Conservation (phyloP, 2,797 vertebrate genomes). For the Myiotriccus ornatus region DNA sequence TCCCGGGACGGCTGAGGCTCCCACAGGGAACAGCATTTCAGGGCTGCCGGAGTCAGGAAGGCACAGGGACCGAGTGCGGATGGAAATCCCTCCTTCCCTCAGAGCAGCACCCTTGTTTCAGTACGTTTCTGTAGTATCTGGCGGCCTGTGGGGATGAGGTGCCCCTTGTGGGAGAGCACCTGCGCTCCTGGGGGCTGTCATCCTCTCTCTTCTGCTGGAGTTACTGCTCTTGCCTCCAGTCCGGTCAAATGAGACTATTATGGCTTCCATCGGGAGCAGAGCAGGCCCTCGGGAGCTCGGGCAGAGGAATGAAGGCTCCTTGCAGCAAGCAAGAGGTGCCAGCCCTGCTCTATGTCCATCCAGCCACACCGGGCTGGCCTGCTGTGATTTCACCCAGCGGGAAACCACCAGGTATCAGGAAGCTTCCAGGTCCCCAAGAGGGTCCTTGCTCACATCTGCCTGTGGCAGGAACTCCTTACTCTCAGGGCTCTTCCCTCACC, state of each 20-base stretch:
- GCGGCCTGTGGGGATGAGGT: not conserved
- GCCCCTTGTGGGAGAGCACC: not conserved
- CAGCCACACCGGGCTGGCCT: not conserved
- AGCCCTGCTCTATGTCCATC: not conserved
- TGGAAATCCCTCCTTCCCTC: not conserved
- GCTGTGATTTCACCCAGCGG: not conserved
- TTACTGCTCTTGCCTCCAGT: not conserved
- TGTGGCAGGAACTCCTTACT: not conserved
- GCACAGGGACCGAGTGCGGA: fast-evolving
- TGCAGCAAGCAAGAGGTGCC: not conserved
- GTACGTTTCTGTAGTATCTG: not conserved
- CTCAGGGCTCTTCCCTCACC: not conserved
- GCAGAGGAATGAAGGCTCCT: not conserved
- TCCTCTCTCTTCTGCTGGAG: not conserved
- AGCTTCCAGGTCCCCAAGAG: fast-evolving
- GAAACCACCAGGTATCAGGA: not conserved
- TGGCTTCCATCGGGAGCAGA: not conserved
- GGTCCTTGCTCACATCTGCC: not conserved
- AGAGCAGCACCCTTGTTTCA: fast-evolving
- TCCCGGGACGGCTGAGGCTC: not conserved
- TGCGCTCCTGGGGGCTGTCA: not conserved
- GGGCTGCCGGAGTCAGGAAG: not conserved
- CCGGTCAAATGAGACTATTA: not conserved
- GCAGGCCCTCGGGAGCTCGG: not conserved
- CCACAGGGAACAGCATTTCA: not conserved